These are phyloP conservation scores for Fragum sueziense DNA, from an alignment of 2,888 invertebrate genomes.

Conservation along the genomic window DNA sequence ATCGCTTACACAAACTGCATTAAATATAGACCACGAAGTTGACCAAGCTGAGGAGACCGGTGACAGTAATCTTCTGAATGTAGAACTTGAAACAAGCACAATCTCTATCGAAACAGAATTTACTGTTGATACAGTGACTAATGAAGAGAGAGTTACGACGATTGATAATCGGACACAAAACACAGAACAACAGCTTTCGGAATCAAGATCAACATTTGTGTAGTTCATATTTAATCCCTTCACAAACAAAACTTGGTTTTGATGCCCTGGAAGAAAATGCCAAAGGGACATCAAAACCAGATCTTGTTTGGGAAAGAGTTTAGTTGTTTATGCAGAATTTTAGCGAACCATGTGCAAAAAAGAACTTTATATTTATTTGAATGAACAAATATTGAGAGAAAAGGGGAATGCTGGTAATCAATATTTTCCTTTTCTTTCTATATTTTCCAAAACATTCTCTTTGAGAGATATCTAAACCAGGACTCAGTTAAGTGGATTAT, in stretches of 20 bases:
- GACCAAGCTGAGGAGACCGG: background rate
- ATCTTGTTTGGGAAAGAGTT: too few relatives aligned
- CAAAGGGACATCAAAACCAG: too few relatives aligned
- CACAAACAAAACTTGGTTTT: background rate
- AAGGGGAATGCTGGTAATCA: background rate
- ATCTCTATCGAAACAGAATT: constrained; percentile 3
- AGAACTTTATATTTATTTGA: background rate
- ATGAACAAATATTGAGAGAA: background rate
- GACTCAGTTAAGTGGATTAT: too few relatives aligned
- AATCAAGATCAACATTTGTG: constrained; percentile 37
- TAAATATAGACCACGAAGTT: background rate
- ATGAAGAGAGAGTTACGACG: constrained; percentile 16
- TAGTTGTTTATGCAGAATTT: too few relatives aligned
- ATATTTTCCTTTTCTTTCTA: too few relatives aligned
- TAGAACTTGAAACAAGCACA: background rate
- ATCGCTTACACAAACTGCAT: background rate
- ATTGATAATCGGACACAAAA: constrained; percentile 3
- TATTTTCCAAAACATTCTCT: too few relatives aligned
- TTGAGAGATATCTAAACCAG: too few relatives aligned
- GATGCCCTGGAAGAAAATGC: background rate
- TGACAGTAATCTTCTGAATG: background rate
- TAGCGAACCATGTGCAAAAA: background rate
- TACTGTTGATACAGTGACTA: constrained; percentile 14
- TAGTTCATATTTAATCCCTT: background rate
- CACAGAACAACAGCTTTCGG: background rate